A percentile compares a stretch with the other conserved stretches of the same genome.
These are phyloP conservation scores for Heteractis magnifica DNA, from an alignment of 92 coral and sea anemone genomes.

Conservation along the genomic window DNA sequence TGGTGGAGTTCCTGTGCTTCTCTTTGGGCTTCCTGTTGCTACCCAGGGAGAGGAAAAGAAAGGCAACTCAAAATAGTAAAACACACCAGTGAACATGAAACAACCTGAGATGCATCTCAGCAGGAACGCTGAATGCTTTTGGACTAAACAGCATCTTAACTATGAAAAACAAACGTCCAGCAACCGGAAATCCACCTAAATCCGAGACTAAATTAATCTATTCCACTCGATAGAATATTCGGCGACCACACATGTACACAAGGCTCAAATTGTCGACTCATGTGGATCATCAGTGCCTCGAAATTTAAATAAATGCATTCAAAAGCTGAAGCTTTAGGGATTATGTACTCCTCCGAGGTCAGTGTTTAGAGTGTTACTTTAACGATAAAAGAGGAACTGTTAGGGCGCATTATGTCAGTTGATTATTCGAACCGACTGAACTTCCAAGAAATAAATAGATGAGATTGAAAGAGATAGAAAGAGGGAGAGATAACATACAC, in stretches of 20 bases:
- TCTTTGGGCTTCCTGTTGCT: too few relatives aligned
- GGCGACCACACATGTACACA: constrained; percentile 8
- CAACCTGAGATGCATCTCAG: too few relatives aligned
- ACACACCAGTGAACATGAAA: too few relatives aligned
- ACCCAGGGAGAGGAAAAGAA: too few relatives aligned
- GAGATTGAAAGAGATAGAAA: neutral
- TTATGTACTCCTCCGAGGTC: neutral
- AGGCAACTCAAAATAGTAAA: too few relatives aligned
- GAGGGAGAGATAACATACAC: too few relatives aligned
- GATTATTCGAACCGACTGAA: neutral
- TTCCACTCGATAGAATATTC: neutral
- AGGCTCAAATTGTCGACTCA: constrained; percentile 1
- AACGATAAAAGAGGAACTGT: neutral
- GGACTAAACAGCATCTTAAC: constrained; percentile 8
- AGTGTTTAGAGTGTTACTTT: neutral
- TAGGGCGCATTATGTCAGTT: neutral
- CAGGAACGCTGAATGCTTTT: neutral
- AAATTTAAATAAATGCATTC: neutral
- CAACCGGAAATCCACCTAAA: constrained; percentile 11
- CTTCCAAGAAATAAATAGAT: neutral
- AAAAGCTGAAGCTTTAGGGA: neutral
- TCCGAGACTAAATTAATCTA: neutral
- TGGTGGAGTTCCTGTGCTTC: too few relatives aligned
- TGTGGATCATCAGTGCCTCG: neutral
- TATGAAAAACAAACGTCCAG: neutral